Evolutionary conservation across 2,888 invertebrate species (phyloP).

Genomic region (Ethmia dodecea): DNA sequence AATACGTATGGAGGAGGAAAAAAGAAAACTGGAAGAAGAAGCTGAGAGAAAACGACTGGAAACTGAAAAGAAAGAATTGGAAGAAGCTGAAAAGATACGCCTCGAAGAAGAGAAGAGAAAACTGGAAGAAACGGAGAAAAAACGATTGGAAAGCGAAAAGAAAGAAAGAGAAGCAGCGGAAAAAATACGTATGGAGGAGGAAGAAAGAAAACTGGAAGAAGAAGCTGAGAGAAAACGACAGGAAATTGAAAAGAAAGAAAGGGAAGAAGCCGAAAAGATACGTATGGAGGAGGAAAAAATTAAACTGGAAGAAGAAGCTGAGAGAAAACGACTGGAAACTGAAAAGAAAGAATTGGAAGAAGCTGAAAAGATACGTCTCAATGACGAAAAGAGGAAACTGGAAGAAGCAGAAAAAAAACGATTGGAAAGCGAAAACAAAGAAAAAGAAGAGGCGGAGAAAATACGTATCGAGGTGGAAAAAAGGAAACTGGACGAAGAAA

Average conservation of each 20-base stretch:
- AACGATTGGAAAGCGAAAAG: conserved; percentile 8
- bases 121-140: background rate
- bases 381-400: conserved; percentile 14
- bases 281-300: conserved; percentile 8
- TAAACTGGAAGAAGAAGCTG: conserved; percentile 11
- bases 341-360: conserved; percentile 9
- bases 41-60: conserved; percentile 4
- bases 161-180: conserved; percentile 3
- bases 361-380: conserved; percentile 7
- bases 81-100: conserved; percentile 7
- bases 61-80: conserved; percentile 15
- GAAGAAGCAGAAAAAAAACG: conserved; percentile 15
- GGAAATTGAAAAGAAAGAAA: conserved; percentile 11
- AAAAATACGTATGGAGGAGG: conserved; percentile 1
- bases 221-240: conserved; percentile 10
- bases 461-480: background rate
- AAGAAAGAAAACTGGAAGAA: conserved; percentile 5
- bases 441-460: conserved; percentile 10
- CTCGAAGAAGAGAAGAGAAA: conserved; percentile 8
- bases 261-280: conserved; percentile 12
- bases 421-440: conserved; percentile 1
- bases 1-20: conserved; percentile 1
- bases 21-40: conserved; percentile 15
- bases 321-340: background rate
- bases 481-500: background rate